Evolutionary conservation across 2,888 invertebrate genomes (phyloP).

Genomic region (Ophraella communa): DNA sequence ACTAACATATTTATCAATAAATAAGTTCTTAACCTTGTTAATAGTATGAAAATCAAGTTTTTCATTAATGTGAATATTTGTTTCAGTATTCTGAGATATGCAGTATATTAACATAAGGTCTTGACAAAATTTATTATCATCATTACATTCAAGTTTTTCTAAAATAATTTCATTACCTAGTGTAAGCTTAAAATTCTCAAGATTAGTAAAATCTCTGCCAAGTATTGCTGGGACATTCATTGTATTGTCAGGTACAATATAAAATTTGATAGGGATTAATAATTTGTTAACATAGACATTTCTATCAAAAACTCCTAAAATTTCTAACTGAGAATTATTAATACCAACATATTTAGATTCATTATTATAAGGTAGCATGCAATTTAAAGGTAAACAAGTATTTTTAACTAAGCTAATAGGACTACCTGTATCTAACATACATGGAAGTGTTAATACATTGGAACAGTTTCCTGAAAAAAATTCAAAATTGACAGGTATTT

Average conservation of each 20-base stretch:
- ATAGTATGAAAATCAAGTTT: neutral
- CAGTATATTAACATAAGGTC: neutral
- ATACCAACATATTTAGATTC: neutral
- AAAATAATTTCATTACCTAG: neutral
- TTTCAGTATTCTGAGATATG: neutral
- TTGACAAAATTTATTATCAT: neutral
- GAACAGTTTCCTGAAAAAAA: no score
- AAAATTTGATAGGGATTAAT: neutral
- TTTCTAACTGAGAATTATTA: neutral
- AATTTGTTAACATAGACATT: neutral
- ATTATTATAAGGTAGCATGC: neutral
- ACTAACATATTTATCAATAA: conserved; percentile 2
- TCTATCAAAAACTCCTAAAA: neutral
- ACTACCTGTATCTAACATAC: neutral
- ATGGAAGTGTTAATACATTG: neutral
- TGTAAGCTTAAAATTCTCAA: neutral
- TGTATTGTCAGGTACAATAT: neutral
- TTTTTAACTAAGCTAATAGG: neutral
- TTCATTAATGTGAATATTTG: neutral
- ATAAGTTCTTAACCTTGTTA: neutral
- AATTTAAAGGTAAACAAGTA: neutral
- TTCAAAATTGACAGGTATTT: neutral
- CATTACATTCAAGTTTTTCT: neutral
- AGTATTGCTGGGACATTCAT: neutral
- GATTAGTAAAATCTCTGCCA: neutral